Percentiles rank a stretch among this genome's conserved stretches.
Evolutionary conservation across 2,797 vertebrate species (phyloP).

Genomic region (Sebastes kiyomatsui): DNA sequence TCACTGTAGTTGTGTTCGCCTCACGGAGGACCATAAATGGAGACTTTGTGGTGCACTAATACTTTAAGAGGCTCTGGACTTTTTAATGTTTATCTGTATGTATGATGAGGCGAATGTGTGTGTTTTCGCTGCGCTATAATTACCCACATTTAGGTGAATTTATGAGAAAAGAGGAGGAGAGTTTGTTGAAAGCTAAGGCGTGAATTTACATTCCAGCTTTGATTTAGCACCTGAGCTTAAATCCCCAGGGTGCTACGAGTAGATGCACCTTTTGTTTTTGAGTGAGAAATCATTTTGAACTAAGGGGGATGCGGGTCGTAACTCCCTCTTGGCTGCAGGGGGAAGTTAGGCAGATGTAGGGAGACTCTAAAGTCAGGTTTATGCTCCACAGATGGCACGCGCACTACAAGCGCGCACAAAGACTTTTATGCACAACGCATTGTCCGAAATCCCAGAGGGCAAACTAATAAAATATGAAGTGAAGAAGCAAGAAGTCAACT

Average conservation of each 20-base stretch:
- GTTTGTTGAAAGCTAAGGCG: slow-evolving; percentile 13
- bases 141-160: neutral
- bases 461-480: too few relatives aligned
- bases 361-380: neutral
- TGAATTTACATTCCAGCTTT: slow-evolving; percentile 31
- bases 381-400: too few relatives aligned
- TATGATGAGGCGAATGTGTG: slow-evolving; percentile 7
- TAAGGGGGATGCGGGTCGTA: neutral
- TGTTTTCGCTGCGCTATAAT: neutral
- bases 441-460: too few relatives aligned
- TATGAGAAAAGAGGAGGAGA: neutral
- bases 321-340: slow-evolving; percentile 14
- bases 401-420: too few relatives aligned
- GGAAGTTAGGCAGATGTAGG: slow-evolving; percentile 50
- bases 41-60: slow-evolving; percentile 9
- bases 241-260: neutral
- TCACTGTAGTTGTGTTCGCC: slow-evolving; percentile 1
- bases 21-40: slow-evolving; percentile 43
- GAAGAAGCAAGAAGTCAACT: too few relatives aligned
- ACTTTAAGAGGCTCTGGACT: slow-evolving; percentile 12
- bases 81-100: slow-evolving; percentile 19
- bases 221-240: slow-evolving; percentile 4
- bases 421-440: too few relatives aligned
- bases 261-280: slow-evolving; percentile 22
- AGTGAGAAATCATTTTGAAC: slow-evolving; percentile 19